A percentile compares a stretch with the other conserved stretches of the same genome.
Evolutionary conservation across 2,113 vertebrate genomes (phyloP).

Genomic region (Elephantulus edwardii): DNA sequence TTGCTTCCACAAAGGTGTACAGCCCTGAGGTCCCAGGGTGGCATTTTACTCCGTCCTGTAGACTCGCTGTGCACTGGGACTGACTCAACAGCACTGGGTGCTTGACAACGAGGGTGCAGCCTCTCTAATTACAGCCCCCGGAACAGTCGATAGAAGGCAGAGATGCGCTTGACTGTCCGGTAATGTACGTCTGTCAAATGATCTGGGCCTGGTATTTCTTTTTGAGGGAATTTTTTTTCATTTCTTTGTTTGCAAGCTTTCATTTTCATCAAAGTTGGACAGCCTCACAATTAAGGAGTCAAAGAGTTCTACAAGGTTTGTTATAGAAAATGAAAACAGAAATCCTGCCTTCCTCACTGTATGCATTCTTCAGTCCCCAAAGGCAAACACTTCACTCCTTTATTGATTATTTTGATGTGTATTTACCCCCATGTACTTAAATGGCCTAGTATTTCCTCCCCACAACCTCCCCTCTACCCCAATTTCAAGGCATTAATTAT

Average conservation of each 20-base stretch:
- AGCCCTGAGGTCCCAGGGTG: too few species aligned
- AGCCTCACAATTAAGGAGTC: neutral
- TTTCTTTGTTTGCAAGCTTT: neutral
- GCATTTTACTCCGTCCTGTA: too few species aligned
- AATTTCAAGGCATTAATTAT: neutral
- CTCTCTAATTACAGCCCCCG: neutral
- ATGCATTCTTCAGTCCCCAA: neutral
- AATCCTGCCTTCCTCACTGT: neutral
- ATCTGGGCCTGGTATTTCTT: neutral
- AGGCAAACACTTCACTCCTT: neutral
- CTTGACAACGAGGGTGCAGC: too few species aligned
- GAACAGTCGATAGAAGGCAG: neutral
- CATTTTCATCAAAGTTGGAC: constrained; percentile 31
- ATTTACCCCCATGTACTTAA: neutral
- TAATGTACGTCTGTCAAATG: neutral
- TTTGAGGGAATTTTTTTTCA: too few species aligned
- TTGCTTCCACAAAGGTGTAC: too few species aligned
- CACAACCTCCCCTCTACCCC: too few species aligned
- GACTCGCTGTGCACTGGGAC: too few species aligned
- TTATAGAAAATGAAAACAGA: neutral
- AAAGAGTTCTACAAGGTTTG: neutral
- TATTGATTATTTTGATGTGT: neutral
- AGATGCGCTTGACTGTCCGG: neutral
- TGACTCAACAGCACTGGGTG: too few species aligned
- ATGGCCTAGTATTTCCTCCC: neutral